Evolutionary conservation across 2,888 invertebrate species (phyloP), one percentile per base, ranked within the genome.

Genomic region (Ptycholaimellus sp.): DNA sequence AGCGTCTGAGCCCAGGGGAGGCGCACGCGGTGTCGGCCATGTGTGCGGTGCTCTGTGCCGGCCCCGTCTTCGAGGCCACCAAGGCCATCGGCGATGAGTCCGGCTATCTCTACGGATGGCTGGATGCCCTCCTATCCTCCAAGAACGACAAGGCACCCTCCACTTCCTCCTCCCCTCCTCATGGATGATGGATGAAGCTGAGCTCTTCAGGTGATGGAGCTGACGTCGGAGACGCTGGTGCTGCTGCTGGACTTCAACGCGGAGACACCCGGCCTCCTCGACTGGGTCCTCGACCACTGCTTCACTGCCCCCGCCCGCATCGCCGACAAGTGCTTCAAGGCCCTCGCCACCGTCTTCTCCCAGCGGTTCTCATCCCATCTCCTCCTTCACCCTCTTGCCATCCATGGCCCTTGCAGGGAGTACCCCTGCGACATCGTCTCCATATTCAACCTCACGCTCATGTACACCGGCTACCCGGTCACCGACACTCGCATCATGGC

Each of bases 271-370:
- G 72, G 77, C 4, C 64, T 96, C 36, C 65, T 96, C 31, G 96
- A 96, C 62, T 96, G 93, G 93, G 77, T 85, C 1, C 83, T 96
- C 34, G 85, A 90, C 65, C 73, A 83, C 39, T 96, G 96, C 61
- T 99, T 83, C 61, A 93, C 85, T 0, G 83, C 83, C 5, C 63
- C 74, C 6, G 73, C 76, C 2, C 72, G 77, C 45, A 81, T 90
- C 28, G 85, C 90, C 2, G 87, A 90, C 60, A 81, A 83, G 2
- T 93, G 93, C 59, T 96, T 96, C 60, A 70, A 81, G 57, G 85
- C 90, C 3, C 68, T 96, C 36, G 83, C 87, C 3, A 78, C 85
- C 6, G 80, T 96, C 49, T 96, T 96, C 64, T 85, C 85, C 57
- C 79, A 85, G 34, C 74, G 79, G 81, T 83, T 33, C 22, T n/a